Conservation (phyloP, 1,140 invertebrate species). For the Panulirus ornatus region DNA sequence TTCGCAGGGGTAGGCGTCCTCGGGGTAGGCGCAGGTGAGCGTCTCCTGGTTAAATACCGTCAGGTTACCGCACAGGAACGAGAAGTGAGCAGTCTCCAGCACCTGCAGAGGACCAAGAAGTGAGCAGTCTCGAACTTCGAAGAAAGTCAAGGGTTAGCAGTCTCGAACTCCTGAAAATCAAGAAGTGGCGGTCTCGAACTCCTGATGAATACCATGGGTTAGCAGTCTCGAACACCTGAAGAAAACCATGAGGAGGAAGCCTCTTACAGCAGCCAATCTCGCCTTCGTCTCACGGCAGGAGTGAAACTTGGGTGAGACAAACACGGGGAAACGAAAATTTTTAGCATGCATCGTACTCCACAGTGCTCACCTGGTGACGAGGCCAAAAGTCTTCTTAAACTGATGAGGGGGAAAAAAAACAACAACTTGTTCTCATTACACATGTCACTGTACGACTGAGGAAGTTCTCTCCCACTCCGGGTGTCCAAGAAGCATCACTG, state of each 20-base stretch:
- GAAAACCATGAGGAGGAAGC: background rate
- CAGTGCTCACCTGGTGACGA: too few species aligned
- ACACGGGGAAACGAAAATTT: too few species aligned
- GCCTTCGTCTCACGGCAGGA: too few species aligned
- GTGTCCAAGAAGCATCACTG: too few species aligned
- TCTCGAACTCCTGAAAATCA: background rate
- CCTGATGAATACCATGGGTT: background rate
- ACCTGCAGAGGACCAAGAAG: background rate
- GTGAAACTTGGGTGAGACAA: too few species aligned
- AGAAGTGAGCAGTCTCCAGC: background rate
- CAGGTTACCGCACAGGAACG: conserved; percentile 12
- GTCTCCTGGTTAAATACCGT: conserved; percentile 16
- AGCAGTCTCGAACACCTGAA: background rate
- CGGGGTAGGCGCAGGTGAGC: background rate
- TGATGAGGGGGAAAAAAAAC: too few species aligned
- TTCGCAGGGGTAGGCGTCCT: conserved; percentile 9
- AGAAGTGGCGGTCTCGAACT: background rate
- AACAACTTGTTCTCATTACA: too few species aligned
- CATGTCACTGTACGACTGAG: too few species aligned
- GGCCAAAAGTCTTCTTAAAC: too few species aligned
- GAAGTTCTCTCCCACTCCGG: too few species aligned
- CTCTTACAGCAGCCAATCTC: background rate
- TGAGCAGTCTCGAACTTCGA: background rate
- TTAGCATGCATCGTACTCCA: too few species aligned
- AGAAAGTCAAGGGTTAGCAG: background rate